Conservation (phyloP, 1,140 invertebrate genomes). For the Rhopalosiphum padi region DNA sequence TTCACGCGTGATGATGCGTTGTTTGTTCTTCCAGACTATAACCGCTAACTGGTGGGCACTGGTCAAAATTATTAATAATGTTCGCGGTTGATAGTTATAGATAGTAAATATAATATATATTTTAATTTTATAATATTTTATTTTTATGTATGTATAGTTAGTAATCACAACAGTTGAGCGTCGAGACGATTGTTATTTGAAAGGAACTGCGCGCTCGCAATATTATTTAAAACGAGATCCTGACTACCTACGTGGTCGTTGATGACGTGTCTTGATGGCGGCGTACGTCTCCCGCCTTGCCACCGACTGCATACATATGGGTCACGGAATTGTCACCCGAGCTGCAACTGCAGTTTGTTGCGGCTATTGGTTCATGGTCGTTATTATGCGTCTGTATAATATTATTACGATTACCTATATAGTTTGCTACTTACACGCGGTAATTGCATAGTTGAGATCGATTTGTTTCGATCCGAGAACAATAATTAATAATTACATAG, state of each 20-base stretch:
- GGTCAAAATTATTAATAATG: not conserved
- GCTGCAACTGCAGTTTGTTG: not conserved
- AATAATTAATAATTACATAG: not conserved
- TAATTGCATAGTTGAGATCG: not conserved
- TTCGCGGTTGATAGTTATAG: not conserved
- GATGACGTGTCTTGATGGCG: not conserved
- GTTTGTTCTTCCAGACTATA: not conserved
- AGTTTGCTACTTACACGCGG: not conserved
- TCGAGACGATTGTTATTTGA: not conserved
- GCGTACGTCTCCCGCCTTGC: not conserved
- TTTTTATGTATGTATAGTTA: not conserved
- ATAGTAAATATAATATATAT: not conserved
- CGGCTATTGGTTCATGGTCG: not conserved
- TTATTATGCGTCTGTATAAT: not conserved
- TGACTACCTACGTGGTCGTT: not conserved
- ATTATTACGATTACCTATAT: not conserved
- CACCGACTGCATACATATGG: not conserved
- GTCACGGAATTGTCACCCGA: not conserved
- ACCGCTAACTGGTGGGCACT: fast-evolving
- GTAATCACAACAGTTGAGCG: not conserved
- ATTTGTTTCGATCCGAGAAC: not conserved
- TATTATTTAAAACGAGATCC: not conserved
- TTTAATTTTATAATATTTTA: not conserved
- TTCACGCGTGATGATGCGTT: not conserved
- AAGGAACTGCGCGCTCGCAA: not conserved